These are phyloP conservation scores for Mesocentrotus franciscanus DNA, from an alignment of 53 echinoderm and acorn worm genomes.

Conservation along the genomic window DNA sequence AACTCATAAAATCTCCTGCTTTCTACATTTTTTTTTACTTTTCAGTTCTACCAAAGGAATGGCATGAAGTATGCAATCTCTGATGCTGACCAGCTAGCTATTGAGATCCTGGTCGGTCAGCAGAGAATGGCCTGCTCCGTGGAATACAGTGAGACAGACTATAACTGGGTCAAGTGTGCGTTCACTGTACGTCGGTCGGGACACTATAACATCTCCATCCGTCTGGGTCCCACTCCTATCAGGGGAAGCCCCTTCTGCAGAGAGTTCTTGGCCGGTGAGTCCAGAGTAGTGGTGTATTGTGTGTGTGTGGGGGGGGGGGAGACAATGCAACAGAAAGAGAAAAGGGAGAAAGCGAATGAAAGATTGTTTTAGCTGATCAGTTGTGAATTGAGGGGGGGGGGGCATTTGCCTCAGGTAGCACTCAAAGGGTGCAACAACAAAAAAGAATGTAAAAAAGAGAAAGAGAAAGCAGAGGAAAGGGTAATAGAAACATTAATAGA, in stretches of 20 bases:
- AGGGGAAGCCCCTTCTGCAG: constrained; percentile 86
- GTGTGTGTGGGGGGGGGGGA: no score
- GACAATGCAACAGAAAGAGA: neutral
- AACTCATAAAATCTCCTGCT: neutral
- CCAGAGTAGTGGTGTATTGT: neutral
- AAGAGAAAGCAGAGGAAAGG: no score
- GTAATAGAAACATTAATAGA: no score
- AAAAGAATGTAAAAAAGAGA: no score
- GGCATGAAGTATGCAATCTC: constrained; percentile 84
- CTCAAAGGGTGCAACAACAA: no score
- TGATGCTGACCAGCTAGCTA: constrained; percentile 73
- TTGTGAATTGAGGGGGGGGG: no score
- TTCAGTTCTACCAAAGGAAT: constrained; percentile 90
- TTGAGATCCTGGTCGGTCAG: constrained; percentile 81
- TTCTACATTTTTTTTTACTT: neutral
- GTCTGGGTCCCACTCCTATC: constrained; percentile 75
- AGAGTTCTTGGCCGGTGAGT: constrained; percentile 83
- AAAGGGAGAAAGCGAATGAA: neutral
- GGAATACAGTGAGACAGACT: constrained; percentile 74
- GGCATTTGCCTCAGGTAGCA: no score
- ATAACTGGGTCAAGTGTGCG: constrained; percentile 77
- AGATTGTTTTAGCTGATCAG: no score
- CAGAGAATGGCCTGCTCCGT: constrained; percentile 79
- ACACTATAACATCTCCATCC: constrained; percentile 73
- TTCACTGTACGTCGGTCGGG: constrained; percentile 91